phyloP scores from a whole-genome alignment of 92 coral and sea anemone genomes.

The Parazoanthus atlanticus region DNA sequence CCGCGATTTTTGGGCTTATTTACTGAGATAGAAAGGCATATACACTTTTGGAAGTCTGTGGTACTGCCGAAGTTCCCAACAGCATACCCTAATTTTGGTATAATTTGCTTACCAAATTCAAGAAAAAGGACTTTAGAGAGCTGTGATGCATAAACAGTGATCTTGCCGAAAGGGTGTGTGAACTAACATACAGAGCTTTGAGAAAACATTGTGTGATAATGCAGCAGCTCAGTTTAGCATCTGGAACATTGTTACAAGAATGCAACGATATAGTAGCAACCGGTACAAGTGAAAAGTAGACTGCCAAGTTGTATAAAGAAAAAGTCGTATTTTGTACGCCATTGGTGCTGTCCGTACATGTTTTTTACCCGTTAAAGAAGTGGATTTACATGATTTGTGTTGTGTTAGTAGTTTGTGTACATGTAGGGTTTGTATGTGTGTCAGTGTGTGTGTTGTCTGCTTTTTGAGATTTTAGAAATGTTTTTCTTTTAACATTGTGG shows the following conservation, averaged over 20 bases:
- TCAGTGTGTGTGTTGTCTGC: not conserved
- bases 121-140: not conserved
- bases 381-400: not conserved
- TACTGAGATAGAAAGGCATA: not conserved
- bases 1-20: not conserved
- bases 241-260: not conserved
- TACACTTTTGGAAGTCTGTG: not conserved
- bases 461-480: not conserved
- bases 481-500: slow-evolving; percentile 5
- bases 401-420: not conserved
- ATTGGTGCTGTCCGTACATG: not conserved
- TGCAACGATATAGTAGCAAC: not conserved
- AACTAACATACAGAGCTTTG: not conserved
- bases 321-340: not conserved
- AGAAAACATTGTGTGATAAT: not conserved
- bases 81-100: not conserved
- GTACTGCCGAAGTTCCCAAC: not conserved
- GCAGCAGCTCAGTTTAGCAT: not conserved
- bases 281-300: not conserved
- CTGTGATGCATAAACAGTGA: not conserved
- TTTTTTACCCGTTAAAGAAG: not conserved
- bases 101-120: not conserved
- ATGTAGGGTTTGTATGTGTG: not conserved
- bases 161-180: not conserved
- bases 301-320: not conserved